These are phyloP conservation scores for Globodera ellingtonae DNA, from an alignment of 1,140 invertebrate species.

Conservation along the genomic window DNA sequence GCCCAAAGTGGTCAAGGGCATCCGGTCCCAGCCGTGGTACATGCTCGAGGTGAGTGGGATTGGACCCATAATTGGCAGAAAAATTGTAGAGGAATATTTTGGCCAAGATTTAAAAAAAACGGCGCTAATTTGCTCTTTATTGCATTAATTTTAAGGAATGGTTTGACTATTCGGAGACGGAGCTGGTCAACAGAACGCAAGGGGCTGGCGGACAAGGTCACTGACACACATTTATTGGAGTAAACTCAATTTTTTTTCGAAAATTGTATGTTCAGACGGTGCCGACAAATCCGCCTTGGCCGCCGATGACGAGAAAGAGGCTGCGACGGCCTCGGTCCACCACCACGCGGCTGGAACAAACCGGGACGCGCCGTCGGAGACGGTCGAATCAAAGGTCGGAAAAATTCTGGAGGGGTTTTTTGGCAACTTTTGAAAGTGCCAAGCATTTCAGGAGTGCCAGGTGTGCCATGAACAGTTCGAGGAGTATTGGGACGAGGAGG, in stretches of 20 bases:
- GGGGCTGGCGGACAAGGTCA: neutral
- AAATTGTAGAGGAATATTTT: too few relatives aligned
- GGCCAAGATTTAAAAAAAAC: neutral
- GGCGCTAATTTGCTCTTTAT: neutral
- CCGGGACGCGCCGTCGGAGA: slow-evolving; percentile 16
- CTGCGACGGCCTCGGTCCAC: neutral
- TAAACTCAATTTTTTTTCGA: neutral
- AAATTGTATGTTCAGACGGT: slow-evolving; percentile 7
- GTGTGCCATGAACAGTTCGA: slow-evolving; percentile 61
- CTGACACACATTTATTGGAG: too few relatives aligned
- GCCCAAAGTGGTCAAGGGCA: slow-evolving; percentile 13
- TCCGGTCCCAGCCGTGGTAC: slow-evolving; percentile 36
- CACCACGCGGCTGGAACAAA: slow-evolving; percentile 14
- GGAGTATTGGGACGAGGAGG: slow-evolving; percentile 61
- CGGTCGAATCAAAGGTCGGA: slow-evolving; percentile 7
- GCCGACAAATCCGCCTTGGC: slow-evolving; percentile 6
- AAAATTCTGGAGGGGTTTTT: neutral
- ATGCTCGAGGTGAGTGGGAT: slow-evolving; percentile 29
- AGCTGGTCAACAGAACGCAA: slow-evolving; percentile 44
- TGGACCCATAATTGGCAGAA: neutral
- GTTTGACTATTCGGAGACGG: slow-evolving; percentile 47
- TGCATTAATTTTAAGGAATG: slow-evolving; percentile 43
- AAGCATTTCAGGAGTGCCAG: slow-evolving; percentile 50
- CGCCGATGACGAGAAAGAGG: neutral
- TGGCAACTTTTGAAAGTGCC: neutral